These are phyloP conservation scores for Apostichopus japonicus DNA, from an alignment of 35 echinoderm and acorn worm genomes.

Conservation along the genomic window DNA sequence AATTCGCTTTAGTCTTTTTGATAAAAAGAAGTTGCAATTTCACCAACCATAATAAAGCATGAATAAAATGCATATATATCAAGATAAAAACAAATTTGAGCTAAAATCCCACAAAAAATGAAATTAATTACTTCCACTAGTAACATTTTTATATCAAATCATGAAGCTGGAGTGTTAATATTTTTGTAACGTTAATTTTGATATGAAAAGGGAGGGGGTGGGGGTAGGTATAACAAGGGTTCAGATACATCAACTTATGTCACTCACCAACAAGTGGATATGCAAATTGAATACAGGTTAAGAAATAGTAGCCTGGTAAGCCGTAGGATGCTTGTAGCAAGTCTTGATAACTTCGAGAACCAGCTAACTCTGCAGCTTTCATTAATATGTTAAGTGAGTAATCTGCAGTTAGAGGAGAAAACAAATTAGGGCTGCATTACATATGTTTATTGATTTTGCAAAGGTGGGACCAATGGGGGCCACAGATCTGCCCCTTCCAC, in stretches of 20 bases:
- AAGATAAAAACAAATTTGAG: too few relatives aligned
- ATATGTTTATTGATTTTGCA: too few relatives aligned
- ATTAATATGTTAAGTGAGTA: conserved; percentile 90
- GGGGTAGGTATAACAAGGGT: too few relatives aligned
- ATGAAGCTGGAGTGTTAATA: too few relatives aligned
- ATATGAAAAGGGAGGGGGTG: not conserved
- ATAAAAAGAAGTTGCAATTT: too few relatives aligned
- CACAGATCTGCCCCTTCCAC: not conserved
- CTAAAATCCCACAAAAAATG: too few relatives aligned
- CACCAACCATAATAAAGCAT: too few relatives aligned
- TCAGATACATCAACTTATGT: not conserved
- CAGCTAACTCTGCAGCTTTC: conserved; percentile 76
- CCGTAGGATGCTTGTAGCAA: conserved; percentile 81
- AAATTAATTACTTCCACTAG: too few relatives aligned
- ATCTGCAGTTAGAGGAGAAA: conserved; percentile 56
- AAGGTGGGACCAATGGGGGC: too few relatives aligned
- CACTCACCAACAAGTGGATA: conserved; percentile 95
- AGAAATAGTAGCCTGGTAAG: conserved; percentile 77
- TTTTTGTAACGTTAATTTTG: not conserved
- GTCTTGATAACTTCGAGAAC: conserved; percentile 76
- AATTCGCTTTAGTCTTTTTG: too few relatives aligned
- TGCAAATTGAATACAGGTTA: conserved; percentile 86
- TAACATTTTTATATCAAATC: too few relatives aligned
- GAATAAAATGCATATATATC: too few relatives aligned
- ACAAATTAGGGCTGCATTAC: not conserved